Conservation (phyloP, 1,140 invertebrate species). For the Globodera ellingtonae region DNA sequence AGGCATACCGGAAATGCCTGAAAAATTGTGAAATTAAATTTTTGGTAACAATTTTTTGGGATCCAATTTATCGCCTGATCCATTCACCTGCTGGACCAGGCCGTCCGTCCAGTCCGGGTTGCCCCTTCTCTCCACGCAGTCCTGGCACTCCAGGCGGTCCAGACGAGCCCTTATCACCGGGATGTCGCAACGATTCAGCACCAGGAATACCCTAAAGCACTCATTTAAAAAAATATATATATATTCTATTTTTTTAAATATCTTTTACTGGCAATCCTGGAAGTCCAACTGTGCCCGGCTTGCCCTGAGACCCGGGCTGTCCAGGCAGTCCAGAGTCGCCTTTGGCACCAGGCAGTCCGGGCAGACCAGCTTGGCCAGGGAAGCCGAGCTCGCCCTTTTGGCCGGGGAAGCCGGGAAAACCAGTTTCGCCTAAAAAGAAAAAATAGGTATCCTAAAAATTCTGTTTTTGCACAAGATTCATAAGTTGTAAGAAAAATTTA, state of each 20-base stretch:
- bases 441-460: neutral
- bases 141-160: constrained; percentile 53
- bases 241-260: neutral
- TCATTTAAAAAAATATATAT: neutral
- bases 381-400: constrained; percentile 59
- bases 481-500: no score
- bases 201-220: constrained; percentile 30
- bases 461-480: no score
- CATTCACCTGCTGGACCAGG: constrained; percentile 67
- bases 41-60: neutral
- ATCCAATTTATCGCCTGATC: neutral
- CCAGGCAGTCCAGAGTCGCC: constrained; percentile 63
- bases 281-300: constrained; percentile 42
- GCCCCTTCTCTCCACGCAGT: constrained; percentile 64
- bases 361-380: constrained; percentile 53
- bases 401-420: constrained; percentile 54
- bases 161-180: constrained; percentile 69
- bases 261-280: constrained; percentile 39
- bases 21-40: neutral
- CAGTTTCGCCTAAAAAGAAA: constrained; percentile 52
- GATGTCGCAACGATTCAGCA: constrained; percentile 50
- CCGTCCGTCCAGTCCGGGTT: constrained; percentile 66
- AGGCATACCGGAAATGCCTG: constrained; percentile 61
- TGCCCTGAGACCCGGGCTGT: constrained; percentile 56
- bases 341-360: constrained; percentile 55